Conservation (phyloP, 2,888 invertebrate genomes). For the Xiphydria camelus region DNA sequence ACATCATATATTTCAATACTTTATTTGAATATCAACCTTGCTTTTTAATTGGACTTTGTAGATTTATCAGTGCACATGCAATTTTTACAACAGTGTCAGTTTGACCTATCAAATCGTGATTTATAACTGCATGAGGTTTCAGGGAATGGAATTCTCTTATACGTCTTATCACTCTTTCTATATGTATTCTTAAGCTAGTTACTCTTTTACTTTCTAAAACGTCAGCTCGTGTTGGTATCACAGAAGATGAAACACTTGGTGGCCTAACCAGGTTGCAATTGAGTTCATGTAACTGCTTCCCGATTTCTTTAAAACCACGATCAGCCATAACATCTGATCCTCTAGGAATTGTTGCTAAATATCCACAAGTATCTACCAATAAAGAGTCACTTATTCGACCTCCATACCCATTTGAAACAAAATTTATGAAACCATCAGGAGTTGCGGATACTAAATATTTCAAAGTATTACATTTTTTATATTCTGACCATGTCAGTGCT, state of each 20-base stretch:
- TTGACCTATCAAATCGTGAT: slow-evolving; percentile 4
- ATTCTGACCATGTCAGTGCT: slow-evolving; percentile 33
- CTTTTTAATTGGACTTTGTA: slow-evolving; percentile 8
- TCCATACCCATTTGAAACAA: slow-evolving; percentile 33
- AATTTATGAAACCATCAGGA: slow-evolving; percentile 31
- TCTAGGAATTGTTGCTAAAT: slow-evolving; percentile 16
- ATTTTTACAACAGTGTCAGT: slow-evolving; percentile 3
- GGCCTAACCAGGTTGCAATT: slow-evolving; percentile 19
- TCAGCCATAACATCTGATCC: slow-evolving; percentile 22
- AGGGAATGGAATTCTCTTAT: slow-evolving; percentile 24
- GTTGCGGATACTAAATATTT: slow-evolving; percentile 21
- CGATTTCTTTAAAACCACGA: slow-evolving; percentile 26
- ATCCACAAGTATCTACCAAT: slow-evolving; percentile 17
- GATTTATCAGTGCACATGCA: slow-evolving; percentile 10
- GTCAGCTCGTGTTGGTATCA: slow-evolving; percentile 24
- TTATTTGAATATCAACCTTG: background rate
- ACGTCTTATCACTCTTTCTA: no score
- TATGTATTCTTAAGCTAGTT: slow-evolving; percentile 38
- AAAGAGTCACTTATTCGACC: slow-evolving; percentile 23
- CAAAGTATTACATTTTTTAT: slow-evolving; percentile 30
- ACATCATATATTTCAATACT: background rate
- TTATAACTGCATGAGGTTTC: slow-evolving; percentile 28
- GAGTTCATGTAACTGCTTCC: slow-evolving; percentile 14
- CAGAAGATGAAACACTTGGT: slow-evolving; percentile 17
- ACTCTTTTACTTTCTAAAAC: slow-evolving; percentile 32